Conservation (phyloP, 2,888 invertebrate genomes). For the Aquatica leii region DNA sequence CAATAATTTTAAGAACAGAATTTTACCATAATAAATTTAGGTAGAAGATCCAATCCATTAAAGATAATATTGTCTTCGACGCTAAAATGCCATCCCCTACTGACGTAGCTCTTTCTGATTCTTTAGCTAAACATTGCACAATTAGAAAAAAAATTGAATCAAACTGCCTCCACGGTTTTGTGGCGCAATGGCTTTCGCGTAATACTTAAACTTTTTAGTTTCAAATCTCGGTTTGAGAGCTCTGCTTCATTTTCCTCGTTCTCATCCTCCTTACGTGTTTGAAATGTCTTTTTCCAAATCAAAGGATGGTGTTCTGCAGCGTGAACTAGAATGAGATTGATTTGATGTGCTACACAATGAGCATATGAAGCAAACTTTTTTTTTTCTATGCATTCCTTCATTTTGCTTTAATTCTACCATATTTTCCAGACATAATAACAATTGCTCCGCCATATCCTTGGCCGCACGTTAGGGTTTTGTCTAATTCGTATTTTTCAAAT, state of each 20-base stretch:
- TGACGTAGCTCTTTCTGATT: background rate
- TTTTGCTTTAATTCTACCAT: background rate
- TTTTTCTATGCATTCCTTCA: constrained; percentile 4
- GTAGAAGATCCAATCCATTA: no score
- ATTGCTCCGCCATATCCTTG: no score
- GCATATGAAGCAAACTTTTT: no score
- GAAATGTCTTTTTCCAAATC: background rate
- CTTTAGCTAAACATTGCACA: constrained; percentile 2
- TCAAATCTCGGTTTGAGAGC: constrained; percentile 1
- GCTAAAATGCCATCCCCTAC: constrained; percentile 2
- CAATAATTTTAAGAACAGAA: background rate
- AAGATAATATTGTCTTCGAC: constrained; percentile 1
- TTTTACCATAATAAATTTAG: background rate
- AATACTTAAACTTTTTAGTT: constrained; percentile 2
- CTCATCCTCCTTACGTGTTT: background rate
- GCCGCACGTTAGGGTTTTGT: no score
- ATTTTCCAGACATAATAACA: no score
- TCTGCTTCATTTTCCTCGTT: constrained; percentile 2
- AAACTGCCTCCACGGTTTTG: constrained; percentile 4
- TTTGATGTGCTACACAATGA: background rate
- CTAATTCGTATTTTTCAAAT: no score
- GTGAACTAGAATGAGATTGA: no score
- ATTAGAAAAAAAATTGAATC: background rate
- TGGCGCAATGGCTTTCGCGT: background rate
- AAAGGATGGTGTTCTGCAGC: no score